A percentile compares a stretch with the other conserved stretches of the same genome.
These are phyloP conservation scores for Romanogobio albipinnatus DNA, from an alignment of 2,113 vertebrate species.

Conservation along the genomic window DNA sequence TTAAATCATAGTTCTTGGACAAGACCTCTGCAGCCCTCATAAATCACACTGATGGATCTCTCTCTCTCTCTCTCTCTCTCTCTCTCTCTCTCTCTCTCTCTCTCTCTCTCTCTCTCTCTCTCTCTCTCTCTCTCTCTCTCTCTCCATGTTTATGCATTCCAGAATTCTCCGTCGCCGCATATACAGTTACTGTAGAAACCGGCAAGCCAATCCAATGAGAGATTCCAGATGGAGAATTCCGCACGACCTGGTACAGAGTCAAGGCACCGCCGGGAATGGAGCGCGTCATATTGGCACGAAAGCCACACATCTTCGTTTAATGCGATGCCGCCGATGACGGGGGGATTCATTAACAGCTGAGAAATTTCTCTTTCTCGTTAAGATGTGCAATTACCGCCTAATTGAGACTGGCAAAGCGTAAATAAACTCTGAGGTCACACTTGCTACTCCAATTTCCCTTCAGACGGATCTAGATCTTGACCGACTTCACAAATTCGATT, in stretches of 20 bases:
- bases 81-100: too few relatives aligned
- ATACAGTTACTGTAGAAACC: slow-evolving; percentile 54
- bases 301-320: slow-evolving; percentile 43
- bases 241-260: slow-evolving; percentile 32
- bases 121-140: background rate
- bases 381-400: slow-evolving; percentile 70
- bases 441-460: slow-evolving; percentile 32
- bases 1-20: slow-evolving; percentile 48
- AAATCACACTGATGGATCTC: slow-evolving; percentile 45
- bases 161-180: slow-evolving; percentile 36
- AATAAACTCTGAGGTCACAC: slow-evolving; percentile 59
- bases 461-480: slow-evolving; percentile 35
- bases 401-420: slow-evolving; percentile 67
- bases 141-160: slow-evolving; percentile 53
- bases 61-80: background rate
- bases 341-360: slow-evolving; percentile 69
- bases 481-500: slow-evolving; percentile 56
- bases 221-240: slow-evolving; percentile 51
- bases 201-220: slow-evolving; percentile 40
- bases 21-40: slow-evolving; percentile 38
- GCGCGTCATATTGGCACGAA: background rate
- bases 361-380: slow-evolving; percentile 69
- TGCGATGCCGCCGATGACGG: slow-evolving; percentile 51
- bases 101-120: background rate
- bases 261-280: background rate